Evolutionary conservation across 2,797 vertebrate species (phyloP), one percentile per base, ranked within the genome.

Genomic region (Adrianichthys oophorus): DNA sequence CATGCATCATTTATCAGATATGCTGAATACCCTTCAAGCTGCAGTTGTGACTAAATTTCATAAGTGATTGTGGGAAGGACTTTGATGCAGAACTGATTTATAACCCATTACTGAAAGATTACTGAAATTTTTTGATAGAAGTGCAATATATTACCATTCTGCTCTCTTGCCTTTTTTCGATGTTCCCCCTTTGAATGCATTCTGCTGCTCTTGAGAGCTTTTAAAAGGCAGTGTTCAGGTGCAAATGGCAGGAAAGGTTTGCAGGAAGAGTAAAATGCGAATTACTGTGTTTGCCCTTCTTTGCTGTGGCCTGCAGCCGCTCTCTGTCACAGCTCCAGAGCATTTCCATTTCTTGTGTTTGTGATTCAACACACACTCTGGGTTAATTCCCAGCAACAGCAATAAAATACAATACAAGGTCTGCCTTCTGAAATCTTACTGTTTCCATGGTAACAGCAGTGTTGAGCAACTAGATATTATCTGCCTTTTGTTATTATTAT

Each of bases 381-480:
- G 78, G 40, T 70, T 72, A 77, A 68, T 79, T 76, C 68, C 69
- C 63, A 32, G 80, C 79, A 78, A 83, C 68, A 40, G 68, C 70
- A 75, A 74, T 85, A 84, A 83, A 88, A 85, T 63, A 79, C 10
- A 46, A 1, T 19, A 87, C 78, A 74, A 84, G 83, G 80, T 85
- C 78, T 77, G 72, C 64, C 79, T 72, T 83, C 76, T 21, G 87
- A 85, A 87, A 85, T 87, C 32, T 80, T 88, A 80, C 80, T 76
- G 91, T 93, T 93, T 85, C 90, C 84, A 91, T 90, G 88, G 91
- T 68, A 91, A 93, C 92, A 73, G 74, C 59, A 47, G 75, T 85
- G 90, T 85, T 85, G 53, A 82, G 79, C 65, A 55, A 81, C 68
- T 68, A 67, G 68, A 78, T 67, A 41, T 83, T 78, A 45, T 70